Evolutionary conservation across 2,113 vertebrate genomes (phyloP), one percentile per base, ranked within the genome.

Genomic region (Crotalus viridis): DNA sequence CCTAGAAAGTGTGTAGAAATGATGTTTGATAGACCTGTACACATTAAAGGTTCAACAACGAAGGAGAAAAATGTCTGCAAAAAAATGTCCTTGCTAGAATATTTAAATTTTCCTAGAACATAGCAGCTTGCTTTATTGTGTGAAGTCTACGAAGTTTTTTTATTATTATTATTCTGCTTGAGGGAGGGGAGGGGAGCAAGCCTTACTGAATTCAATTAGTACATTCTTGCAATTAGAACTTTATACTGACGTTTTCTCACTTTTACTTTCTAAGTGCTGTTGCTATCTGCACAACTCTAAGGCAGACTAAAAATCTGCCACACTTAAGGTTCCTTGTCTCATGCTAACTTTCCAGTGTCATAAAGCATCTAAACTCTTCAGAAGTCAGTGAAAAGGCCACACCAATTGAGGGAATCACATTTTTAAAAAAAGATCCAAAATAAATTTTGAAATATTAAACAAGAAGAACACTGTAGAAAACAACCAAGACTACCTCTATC

Each of bases 41-140:
- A 7, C 39, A 46, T 89, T 52, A 43, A 89, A 15, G 92, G 86
- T 55, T 93, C 88, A 91, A 95, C 21, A 85, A 88, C 7, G 59
- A 87, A 54, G 95, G 89, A 2, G 90, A 97, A 96, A 95, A 61
- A 21, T n/a, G 69, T 12, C 33, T 90, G 85, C 93, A 28, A 86
- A 61, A 92, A 95, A 93, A 94, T 2, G 90, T 88, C 88, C 95
- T 93, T 95, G 94, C 92, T 93, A 90, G 92, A 96, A 94, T 94
- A 87, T 94, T 90, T 95, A 89, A 92, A 93, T 56, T 95, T 94
- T 94, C 95, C 95, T 93, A 90, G 85, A 95, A 93, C 64, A 94
- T 92, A 95, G 55, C 93, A 95, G 92, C 94, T 97, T 95, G 96
- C 95, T 96, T 94, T 95, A 94, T 87, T 94, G 94, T 94, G 93